Base-by-base conservation (phyloP, 2,797 vertebrate species). In the Chaetodon trifasciatus region DNA sequence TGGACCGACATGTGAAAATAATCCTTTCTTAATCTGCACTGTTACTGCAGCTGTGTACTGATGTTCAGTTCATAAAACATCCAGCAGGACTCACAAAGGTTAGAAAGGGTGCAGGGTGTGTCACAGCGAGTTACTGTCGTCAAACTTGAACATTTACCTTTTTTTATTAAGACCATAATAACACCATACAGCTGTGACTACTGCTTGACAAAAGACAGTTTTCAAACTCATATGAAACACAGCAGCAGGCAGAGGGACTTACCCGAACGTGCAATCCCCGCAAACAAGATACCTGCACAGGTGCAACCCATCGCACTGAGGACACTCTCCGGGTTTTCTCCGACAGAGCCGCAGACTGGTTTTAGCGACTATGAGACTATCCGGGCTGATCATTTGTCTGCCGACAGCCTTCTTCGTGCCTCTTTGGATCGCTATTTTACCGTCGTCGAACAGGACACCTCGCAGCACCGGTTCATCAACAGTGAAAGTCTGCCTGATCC, bases 221-320 rank as follows among this genome's bases (percentile, higher is more conserved):
- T 0, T 44, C 19, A 11, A 28, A 28, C 1, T 4, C 3, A 16
- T 23, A 5, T 11, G n/a, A 9, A 40, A 3, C 16, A n/a, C 47
- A 44, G 13, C 23, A 4, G 1, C 1, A 32, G 35, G 1, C 3
- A 23, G 46, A 32, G 28, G 19, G 4, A 90, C 91, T 86, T 21
- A 92, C 94, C 91, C 80, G 67, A 94, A 96, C 23, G 82, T 94
- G 91, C 98, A 99, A 35, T 88, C 80, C 4, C 98, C 97, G 28
- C 90, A 96, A 1, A 98, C 82, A 57, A 92, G 91, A 75, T 93
- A 98, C 78, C 90, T 96, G 92, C 98, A 99, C 73, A 98, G 72
- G 74, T 99, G 98, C 57, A 99, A 88, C 1, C 82, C 70, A 0
- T 91, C 83, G 79, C 98, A 99, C 0, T 1, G 50, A 0, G 0